Conservation (phyloP, 1,140 invertebrate genomes). For the Lordiphosa collinella region DNA sequence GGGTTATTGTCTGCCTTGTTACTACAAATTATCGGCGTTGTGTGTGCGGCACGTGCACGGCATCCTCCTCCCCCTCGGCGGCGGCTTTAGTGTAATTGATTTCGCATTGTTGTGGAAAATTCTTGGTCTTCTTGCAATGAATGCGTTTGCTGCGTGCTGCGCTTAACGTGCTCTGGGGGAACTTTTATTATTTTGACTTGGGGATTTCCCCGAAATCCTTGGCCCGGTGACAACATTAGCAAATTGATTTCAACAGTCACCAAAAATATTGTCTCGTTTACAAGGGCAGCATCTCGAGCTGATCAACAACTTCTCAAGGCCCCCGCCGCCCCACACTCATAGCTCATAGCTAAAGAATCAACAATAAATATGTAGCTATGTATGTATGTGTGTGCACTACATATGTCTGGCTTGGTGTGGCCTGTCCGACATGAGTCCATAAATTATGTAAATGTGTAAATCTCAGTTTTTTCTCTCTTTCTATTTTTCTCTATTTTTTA, state of each 20-base stretch:
- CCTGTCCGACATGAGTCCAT: constrained; percentile 47
- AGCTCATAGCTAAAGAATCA: constrained; percentile 42
- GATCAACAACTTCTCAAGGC: constrained; percentile 32
- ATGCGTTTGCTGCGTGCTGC: constrained; percentile 68
- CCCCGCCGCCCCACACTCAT: constrained; percentile 24
- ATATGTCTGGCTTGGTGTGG: constrained; percentile 10
- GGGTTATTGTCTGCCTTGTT: constrained; percentile 53
- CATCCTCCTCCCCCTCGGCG: constrained; percentile 15
- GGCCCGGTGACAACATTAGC: constrained; percentile 65
- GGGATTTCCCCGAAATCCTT: constrained; percentile 5
- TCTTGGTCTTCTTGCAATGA: constrained; percentile 49
- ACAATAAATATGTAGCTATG: not conserved
- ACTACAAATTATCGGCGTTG: constrained; percentile 69
- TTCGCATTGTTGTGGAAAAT: constrained; percentile 51
- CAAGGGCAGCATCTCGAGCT: not conserved
- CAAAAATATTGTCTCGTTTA: not conserved
- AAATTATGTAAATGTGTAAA: constrained; percentile 71
- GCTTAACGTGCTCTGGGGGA: constrained; percentile 30
- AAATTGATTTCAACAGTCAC: constrained; percentile 66
- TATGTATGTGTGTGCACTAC: not conserved
- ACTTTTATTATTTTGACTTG: constrained; percentile 38
- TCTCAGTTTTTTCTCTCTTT: constrained; percentile 30
- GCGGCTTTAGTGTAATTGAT: constrained; percentile 67
- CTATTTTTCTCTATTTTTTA: constrained; percentile 21
- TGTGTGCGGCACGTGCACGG: constrained; percentile 59